These are phyloP conservation scores for Drosophila carrolli DNA, from an alignment of 1,140 invertebrate genomes.

Conservation along the genomic window DNA sequence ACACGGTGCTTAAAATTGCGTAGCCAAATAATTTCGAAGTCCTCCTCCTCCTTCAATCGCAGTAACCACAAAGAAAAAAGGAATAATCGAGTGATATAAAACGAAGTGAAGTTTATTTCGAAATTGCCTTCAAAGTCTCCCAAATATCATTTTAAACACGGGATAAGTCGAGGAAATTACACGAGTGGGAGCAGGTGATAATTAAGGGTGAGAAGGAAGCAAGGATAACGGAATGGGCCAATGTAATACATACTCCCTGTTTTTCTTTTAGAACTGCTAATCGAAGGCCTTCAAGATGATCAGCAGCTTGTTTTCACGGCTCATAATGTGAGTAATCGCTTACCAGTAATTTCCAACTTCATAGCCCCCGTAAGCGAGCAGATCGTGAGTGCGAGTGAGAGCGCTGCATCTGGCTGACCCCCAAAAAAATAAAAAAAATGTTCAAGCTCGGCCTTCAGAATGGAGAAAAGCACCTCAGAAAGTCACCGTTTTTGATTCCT, in stretches of 20 bases:
- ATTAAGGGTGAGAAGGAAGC: slow-evolving; percentile 4
- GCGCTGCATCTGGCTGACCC: slow-evolving; percentile 61
- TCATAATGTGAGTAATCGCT: slow-evolving; percentile 79
- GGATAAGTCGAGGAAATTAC: not conserved
- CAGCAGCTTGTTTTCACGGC: slow-evolving; percentile 75
- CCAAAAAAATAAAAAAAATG: slow-evolving; percentile 56
- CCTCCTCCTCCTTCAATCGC: slow-evolving; percentile 2
- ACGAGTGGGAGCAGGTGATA: not conserved
- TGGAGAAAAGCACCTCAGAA: slow-evolving; percentile 17
- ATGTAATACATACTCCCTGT: not conserved
- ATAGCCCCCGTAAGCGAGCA: not conserved
- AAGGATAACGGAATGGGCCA: not conserved
- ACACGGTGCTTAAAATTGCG: slow-evolving; percentile 70
- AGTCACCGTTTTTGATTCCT: slow-evolving; percentile 50
- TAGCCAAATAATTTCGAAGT: slow-evolving; percentile 37
- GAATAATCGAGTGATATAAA: not conserved
- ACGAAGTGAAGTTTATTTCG: slow-evolving; percentile 8
- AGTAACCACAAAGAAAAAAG: not conserved
- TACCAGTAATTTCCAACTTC: slow-evolving; percentile 4
- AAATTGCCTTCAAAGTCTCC: slow-evolving; percentile 1
- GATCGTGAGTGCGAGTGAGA: slow-evolving; percentile 34
- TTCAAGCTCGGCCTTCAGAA: slow-evolving; percentile 52
- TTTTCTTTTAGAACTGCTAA: slow-evolving; percentile 4
- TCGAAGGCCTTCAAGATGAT: slow-evolving; percentile 69
- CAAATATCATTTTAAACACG: not conserved